Evolutionary conservation across 2,797 vertebrate species (phyloP), one percentile per base, ranked within the genome.

Genomic region (Mormyrus hasselquistii): DNA sequence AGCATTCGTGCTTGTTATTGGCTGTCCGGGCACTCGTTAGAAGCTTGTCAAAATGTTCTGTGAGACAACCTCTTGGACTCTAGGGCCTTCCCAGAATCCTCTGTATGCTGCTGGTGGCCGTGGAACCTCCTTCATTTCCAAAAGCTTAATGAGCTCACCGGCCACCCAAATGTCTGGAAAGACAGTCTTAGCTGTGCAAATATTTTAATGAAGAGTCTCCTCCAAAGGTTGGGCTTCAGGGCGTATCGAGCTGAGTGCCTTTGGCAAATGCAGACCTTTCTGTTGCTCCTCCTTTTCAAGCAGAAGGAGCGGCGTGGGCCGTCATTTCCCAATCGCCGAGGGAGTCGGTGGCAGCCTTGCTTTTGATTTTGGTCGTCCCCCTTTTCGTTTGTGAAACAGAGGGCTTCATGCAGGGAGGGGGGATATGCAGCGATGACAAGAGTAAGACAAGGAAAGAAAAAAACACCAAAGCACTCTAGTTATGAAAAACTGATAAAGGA

Each of bases 121-220:
- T 25, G 25, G 41, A 44, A 7, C 10, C 41, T 14, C 12, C 53
- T 19, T 50, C 16, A 85, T 65, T 84, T 44, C 44, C 16, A 87
- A 53, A 59, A 16, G 50, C 85, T 76, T 87, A 82, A 87, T 59
- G 89, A 87, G 69, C 57, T 86, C 44, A 44, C 79, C 14, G 22
- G 47, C 22, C 52, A 52, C 49, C 22, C 25, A 85, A 50, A 82
- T 14, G 34, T 87, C 65, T 29, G 29, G 82, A 55, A 65, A 76
- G 49, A 52, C 62, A 4, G 47, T 44, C 49, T 87, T 87, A 62
- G 25, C 62, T 87, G 89, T 29, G 84, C 59, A 89, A 73, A 89
- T 41, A 73, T 65, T 89, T 89, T 87, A 41, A 87, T 79, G 47
- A 87, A 55, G 79, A 69, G 34, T 76, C 29, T 76, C 62, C 65